These are phyloP conservation scores for Bellardia pandia DNA, from an alignment of 2,888 invertebrate species.

Conservation along the genomic window DNA sequence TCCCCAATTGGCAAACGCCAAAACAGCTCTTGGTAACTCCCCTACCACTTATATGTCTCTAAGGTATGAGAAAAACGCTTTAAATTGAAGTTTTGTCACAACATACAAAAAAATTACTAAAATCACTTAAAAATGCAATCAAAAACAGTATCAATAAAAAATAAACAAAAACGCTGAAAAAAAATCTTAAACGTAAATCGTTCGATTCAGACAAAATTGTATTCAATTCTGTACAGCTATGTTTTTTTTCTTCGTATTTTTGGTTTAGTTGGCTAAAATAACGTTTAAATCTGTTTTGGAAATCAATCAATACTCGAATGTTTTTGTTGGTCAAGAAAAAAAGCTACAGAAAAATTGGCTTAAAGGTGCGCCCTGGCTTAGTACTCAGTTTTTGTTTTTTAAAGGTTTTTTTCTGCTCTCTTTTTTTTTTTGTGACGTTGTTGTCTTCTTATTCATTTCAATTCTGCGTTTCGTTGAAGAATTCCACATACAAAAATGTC, in stretches of 20 bases:
- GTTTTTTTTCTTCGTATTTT: constrained; percentile 52
- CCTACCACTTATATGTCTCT: constrained; percentile 58
- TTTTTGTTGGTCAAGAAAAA: constrained; percentile 39
- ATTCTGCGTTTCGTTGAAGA: constrained; percentile 55
- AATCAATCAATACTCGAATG: constrained; percentile 70
- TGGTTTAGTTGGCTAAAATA: constrained; percentile 63
- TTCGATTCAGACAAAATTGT: constrained; percentile 62
- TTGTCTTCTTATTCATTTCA: constrained; percentile 59
- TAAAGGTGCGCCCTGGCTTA: constrained; percentile 70
- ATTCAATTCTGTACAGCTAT: constrained; percentile 44
- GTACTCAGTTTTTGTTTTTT: constrained; percentile 53
- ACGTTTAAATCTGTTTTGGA: constrained; percentile 72
- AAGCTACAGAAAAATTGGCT: constrained; percentile 61
- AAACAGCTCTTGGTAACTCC: constrained; percentile 52
- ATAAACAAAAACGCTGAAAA: constrained; percentile 39
- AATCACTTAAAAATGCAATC: constrained; percentile 76
- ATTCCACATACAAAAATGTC: constrained; percentile 76
- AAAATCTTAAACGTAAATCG: constrained; percentile 57
- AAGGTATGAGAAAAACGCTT: constrained; percentile 77
- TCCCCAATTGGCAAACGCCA: background rate
- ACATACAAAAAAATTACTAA: constrained; percentile 75
- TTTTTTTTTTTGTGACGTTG: background rate
- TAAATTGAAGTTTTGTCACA: constrained; percentile 76
- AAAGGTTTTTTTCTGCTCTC: constrained; percentile 21
- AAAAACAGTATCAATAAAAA: constrained; percentile 66